Evolutionary conservation across 2,888 invertebrate species (phyloP), one percentile per base, ranked within the genome.

Genomic region (Drosophila anomalata): DNA sequence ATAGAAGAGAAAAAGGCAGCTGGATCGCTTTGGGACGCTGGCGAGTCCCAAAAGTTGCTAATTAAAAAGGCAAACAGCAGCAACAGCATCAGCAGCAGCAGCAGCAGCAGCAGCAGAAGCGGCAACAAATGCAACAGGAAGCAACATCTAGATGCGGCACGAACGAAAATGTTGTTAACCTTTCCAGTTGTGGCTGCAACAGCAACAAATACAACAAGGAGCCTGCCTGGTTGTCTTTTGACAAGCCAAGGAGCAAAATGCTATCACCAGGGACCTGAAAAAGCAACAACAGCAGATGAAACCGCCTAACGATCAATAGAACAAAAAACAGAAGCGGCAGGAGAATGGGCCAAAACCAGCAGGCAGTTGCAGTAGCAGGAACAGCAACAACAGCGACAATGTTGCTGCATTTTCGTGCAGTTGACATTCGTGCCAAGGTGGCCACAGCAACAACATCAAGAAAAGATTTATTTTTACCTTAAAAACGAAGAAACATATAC

Each of bases 111-210:
- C 56, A 70, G 8, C 31, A 55, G 33, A 41, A 58, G 72, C 54
- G 65, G 60, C 66, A 68, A 69, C 78, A 83, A 75, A 84, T 77
- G 79, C 79, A 86, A 79, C 84, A 73, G 74, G 83, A 75, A 78
- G 76, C 79, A 78, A 79, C 87, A 88, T 86, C 87, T 86, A 88
- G 84, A 84, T 88, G 87, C 88, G 73, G 86, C 83, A 83, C 83
- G 83, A 83, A 87, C 81, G 76, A 84, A 75, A 88, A 86, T 84
- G 84, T 84, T 84, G 84, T 84, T 84, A 84, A 84, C 88, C 84
- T 88, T 88, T 86, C 60, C 55, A 76, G 79, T 81, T 68, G 86
- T 60, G 61, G 63, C 69, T 72, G 50, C 44, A 42, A 20, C 72
- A 67, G 17, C 57, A 67, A 44, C 59, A 67, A 58, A 24, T 36